Percentiles rank a stretch among this genome's conserved stretches.
phyloP scores from a whole-genome alignment of 2,888 invertebrate species.

The Lymantria monacha region DNA sequence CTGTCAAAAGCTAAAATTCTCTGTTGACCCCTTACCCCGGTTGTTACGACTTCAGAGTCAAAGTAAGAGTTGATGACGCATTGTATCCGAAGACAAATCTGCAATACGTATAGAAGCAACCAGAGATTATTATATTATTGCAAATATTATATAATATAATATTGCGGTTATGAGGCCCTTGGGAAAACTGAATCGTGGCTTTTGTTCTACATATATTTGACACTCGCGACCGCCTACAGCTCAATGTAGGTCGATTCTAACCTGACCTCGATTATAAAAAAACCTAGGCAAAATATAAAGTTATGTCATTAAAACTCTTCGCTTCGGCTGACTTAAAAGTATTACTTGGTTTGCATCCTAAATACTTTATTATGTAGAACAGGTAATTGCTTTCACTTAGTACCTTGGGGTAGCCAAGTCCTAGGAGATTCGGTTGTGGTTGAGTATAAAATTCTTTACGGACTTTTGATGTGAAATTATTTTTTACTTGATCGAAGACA shows the following conservation, averaged over 20 bases:
- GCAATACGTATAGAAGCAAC: too few relatives aligned
- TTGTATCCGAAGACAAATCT: too few relatives aligned
- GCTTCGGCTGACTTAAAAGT: conserved; percentile 5
- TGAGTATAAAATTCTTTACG: too few relatives aligned
- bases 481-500: too few relatives aligned
- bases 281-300: conserved; percentile 24
- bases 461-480: too few relatives aligned
- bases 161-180: conserved; percentile 45
- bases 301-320: conserved; percentile 19
- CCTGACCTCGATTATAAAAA: conserved; percentile 58
- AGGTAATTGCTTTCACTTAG: conserved; percentile 1
- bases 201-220: conserved; percentile 7
- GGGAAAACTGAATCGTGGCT: conserved; percentile 30
- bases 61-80: too few relatives aligned
- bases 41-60: too few relatives aligned
- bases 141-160: conserved; percentile 66
- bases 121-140: conserved; percentile 31
- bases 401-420: not conserved
- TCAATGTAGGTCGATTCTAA: conserved; percentile 40
- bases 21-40: too few relatives aligned
- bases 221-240: conserved; percentile 1
- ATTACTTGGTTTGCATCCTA: not conserved
- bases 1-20: too few relatives aligned
- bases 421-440: too few relatives aligned
- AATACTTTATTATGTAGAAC: not conserved